Evolutionary conservation across 1,140 invertebrate genomes (phyloP), one percentile per base, ranked within the genome.

Genomic region (Lamellibrachia luymesi): DNA sequence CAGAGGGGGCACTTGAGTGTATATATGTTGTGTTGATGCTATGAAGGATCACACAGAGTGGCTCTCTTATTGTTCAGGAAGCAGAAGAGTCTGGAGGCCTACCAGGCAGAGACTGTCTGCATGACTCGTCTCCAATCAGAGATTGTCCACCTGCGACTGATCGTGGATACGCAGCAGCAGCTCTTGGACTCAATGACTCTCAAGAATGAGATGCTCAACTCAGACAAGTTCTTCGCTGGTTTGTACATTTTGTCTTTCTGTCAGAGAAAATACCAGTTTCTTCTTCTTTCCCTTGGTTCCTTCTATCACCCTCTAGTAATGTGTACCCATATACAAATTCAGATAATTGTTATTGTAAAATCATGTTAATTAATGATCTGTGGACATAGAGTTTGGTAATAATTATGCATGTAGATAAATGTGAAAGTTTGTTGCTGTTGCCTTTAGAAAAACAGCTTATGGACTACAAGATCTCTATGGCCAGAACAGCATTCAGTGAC

Each of bases 41-140:
- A 4, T 8, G 64, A 10, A 80, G 64, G 2, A 8, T 80, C 2
- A 80, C 64, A 80, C 13, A 17, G 17, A 10, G 64, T 80, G 64
- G 90, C 5, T 38, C 38, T 91, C n/a, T 90, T 90, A n/a, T 91
- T 91, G 38, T n/a, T 17, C 50, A 91, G 90, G 90, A 91, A 51
- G 50, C 49, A 91, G 50, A 91, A 91, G 50, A 91, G 90, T 91
- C 50, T 91, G 90, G 90, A 91, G 50, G 90, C 90, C 50, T 91
- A 91, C 25, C 38, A 51, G 50, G 38, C 90, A 50, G 90, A 91
- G 90, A 91, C 22, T 50, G 50, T 51, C 38, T 91, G 90, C 50
- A 17, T 91, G 90, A 91, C 49, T 51, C 38, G 90, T 4, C 38
- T 91, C 13, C 90, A 51, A n/a, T 10, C 38, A 13, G 90, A 91